Base-by-base conservation (phyloP, 2,888 invertebrate genomes). In the Diarsia brunnea region DNA sequence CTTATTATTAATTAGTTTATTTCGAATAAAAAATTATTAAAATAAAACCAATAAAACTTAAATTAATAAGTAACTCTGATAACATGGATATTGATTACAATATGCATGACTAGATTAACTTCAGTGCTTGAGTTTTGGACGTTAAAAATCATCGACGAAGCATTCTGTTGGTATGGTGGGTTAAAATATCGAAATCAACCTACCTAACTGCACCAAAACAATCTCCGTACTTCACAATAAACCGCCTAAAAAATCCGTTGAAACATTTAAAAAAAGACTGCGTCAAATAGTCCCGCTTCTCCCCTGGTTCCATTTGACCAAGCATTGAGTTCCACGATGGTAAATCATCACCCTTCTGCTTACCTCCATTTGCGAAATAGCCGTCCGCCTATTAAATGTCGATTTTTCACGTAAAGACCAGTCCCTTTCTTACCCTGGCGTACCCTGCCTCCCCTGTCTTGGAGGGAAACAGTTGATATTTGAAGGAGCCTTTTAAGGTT, bases 301-400 rank as follows among this genome's bases (percentile, higher is more conserved):
- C 83, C 84, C 84, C 78, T 68, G 55, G 83, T 82, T 87, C 79
- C 84, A 79, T 88, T 84, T 84, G 88, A 87, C 83, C 85, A 80
- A 85, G 79, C 82, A 81, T 82, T 84, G 84, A 88, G 85, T 86
- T 79, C 80, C 75, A 71, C 84, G 80, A 83, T 89, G 90, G 89
- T 92, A 92, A 92, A 92, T 92, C 92, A 92, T 92, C 92, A 91
- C 92, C 92, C 92, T 91, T 91, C 91, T 89, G 87, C 84, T 89
- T 88, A 81, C 85, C 84, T 89, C 90, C 90, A 90, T 91, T 91
- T 91, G 86, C 89, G 89, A 89, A 91, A 91, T 92, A 90, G 95
- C 94, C 93, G 91, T 90, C 90, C 93, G 92, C 93, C 96, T 95
- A 95, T 95, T 96, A 95, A 96, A 96, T 93, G 94, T 93, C 95